These are phyloP conservation scores for Syrmaticus mikado DNA, from an alignment of 2,113 vertebrate species.

Conservation along the genomic window DNA sequence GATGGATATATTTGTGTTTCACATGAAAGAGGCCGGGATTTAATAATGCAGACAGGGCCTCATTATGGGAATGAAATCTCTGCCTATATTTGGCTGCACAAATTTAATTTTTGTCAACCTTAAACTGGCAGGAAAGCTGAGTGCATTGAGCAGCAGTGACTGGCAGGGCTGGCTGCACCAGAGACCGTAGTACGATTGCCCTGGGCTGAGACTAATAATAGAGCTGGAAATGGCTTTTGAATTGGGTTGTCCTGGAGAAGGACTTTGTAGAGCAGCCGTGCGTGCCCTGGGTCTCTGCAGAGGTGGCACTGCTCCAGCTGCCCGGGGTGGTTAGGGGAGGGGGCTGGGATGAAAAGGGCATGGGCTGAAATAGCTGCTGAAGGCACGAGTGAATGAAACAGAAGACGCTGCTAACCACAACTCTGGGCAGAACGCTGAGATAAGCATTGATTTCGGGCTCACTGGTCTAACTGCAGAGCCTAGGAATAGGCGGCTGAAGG, in stretches of 20 bases:
- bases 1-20: slow-evolving; percentile 54
- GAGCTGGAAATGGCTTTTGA: slow-evolving; percentile 58
- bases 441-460: background rate
- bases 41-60: slow-evolving; percentile 35
- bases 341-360: background rate
- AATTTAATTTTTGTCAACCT: slow-evolving; percentile 44
- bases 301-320: background rate
- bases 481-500: background rate
- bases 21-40: slow-evolving; percentile 23
- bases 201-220: slow-evolving; percentile 45
- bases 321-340: background rate
- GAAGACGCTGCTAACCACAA: background rate
- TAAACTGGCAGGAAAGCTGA: background rate
- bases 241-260: slow-evolving; percentile 17
- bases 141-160: background rate
- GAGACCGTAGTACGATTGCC: background rate
- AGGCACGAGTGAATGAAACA: background rate
- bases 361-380: background rate
- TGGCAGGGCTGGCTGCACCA: background rate
- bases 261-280: background rate
- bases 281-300: background rate
- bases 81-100: slow-evolving; percentile 26
- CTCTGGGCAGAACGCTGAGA: background rate
- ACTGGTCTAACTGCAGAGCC: background rate
- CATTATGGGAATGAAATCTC: slow-evolving; percentile 40